A percentile compares a stretch with the other conserved stretches of the same genome.
Evolutionary conservation across 2,888 invertebrate genomes (phyloP).

Genomic region (Sceliomorpha sp.): DNA sequence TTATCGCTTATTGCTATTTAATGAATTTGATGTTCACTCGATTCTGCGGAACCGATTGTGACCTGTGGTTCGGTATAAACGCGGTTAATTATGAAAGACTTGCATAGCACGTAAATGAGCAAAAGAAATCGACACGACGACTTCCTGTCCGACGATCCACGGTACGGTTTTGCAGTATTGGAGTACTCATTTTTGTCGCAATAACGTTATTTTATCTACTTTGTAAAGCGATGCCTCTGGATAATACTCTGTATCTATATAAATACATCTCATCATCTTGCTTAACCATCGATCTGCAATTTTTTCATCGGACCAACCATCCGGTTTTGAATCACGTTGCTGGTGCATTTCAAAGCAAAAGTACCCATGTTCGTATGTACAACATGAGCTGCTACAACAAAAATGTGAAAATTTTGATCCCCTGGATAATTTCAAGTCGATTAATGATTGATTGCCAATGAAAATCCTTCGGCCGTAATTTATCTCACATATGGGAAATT

Average conservation of each 20-base stretch:
- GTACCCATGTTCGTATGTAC: neutral
- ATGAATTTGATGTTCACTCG: too few species aligned
- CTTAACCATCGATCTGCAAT: constrained; percentile 14
- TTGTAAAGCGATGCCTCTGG: constrained; percentile 1
- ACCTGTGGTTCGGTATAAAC: too few species aligned
- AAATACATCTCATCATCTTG: constrained; percentile 14
- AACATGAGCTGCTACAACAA: neutral
- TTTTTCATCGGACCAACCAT: constrained; percentile 6
- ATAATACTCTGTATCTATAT: constrained; percentile 2
- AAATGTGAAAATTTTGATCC: neutral
- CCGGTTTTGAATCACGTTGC: constrained; percentile 7
- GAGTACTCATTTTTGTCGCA: constrained; percentile 5
- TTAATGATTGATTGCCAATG: constrained; percentile 9
- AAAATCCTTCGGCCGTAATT: constrained; percentile 5
- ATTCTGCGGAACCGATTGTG: too few species aligned
- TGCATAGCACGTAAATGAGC: constrained; percentile 2
- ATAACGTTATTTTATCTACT: constrained; percentile 9
- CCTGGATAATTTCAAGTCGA: constrained; percentile 3
- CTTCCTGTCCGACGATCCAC: constrained; percentile 2
- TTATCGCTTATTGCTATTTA: too few species aligned
- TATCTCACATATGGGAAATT: neutral
- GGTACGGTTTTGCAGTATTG: constrained; percentile 3
- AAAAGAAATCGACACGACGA: constrained; percentile 8
- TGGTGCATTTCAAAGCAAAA: constrained; percentile 7
- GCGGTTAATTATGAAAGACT: too few species aligned